A percentile compares a stretch with the other conserved stretches of the same genome.
Evolutionary conservation across 2,113 vertebrate genomes (phyloP).

Genomic region (Hylia prasina): DNA sequence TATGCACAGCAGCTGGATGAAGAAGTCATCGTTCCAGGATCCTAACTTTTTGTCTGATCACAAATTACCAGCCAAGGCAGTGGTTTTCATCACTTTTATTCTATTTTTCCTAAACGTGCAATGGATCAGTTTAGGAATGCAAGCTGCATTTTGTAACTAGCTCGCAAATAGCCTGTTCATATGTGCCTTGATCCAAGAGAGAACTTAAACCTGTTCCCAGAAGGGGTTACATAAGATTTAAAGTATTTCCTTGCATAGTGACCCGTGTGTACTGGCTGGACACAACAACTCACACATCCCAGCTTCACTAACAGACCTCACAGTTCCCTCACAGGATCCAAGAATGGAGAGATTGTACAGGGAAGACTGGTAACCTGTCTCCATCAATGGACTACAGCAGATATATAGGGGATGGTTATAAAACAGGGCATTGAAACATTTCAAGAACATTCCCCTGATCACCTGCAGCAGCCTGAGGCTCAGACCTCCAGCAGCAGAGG

Average conservation of each 20-base stretch:
- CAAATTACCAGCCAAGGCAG: slow-evolving; percentile 14
- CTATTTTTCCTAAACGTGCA: not conserved
- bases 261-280: not conserved
- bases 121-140: not conserved
- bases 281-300: not conserved
- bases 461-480: not conserved
- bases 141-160: not conserved
- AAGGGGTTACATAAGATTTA: not conserved
- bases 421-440: not conserved
- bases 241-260: not conserved
- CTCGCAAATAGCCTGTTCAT: not conserved
- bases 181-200: not conserved
- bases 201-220: not conserved
- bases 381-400: not conserved
- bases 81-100: slow-evolving; percentile 34
- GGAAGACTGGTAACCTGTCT: not conserved
- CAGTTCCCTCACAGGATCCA: not conserved
- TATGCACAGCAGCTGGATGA: slow-evolving; percentile 48
- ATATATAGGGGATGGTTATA: not conserved
- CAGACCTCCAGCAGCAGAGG: not conserved
- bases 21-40: not conserved
- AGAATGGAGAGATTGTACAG: not conserved
- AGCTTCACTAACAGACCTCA: not conserved
- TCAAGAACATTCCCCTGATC: not conserved
- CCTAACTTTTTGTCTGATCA: slow-evolving; percentile 18